Conservation (phyloP, 2,797 vertebrate genomes). For the Orestias chungarensis region DNA sequence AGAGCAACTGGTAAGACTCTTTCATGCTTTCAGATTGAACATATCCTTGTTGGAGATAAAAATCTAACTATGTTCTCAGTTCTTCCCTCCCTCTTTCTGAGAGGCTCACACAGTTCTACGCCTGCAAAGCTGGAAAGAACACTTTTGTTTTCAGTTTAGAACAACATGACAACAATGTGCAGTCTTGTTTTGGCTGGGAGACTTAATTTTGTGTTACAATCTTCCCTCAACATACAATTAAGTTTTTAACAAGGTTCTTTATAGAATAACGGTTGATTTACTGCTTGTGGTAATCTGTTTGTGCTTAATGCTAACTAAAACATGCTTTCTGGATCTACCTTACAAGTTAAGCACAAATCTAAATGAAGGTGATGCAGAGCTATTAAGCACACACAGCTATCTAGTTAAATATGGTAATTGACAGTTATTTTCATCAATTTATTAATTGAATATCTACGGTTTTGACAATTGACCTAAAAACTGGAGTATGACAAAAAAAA, state of each 20-base stretch:
- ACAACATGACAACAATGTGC: neutral
- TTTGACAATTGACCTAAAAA: neutral
- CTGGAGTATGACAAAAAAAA: neutral
- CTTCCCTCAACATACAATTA: constrained; percentile 1
- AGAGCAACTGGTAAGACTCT: neutral
- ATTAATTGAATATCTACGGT: too few relatives aligned
- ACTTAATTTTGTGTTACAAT: constrained; percentile 6
- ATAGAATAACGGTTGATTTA: too few relatives aligned
- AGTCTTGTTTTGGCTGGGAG: constrained; percentile 5
- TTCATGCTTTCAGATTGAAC: constrained; percentile 17
- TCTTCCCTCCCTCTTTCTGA: neutral
- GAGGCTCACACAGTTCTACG: neutral
- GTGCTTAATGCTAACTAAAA: neutral
- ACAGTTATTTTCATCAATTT: too few relatives aligned
- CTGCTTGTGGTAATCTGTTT: neutral
- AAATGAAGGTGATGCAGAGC: neutral
- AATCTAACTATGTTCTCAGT: constrained; percentile 15
- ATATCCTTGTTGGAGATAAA: constrained; percentile 10
- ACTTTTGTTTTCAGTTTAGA: constrained; percentile 42
- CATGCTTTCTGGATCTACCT: neutral
- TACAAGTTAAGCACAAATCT: neutral
- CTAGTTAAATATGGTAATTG: too few relatives aligned
- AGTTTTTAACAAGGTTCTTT: too few relatives aligned
- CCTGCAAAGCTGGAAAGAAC: constrained; percentile 50
- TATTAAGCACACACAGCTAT: neutral